Conservation (phyloP, 1,140 invertebrate genomes). For the Akabosia matsudoensis region DNA sequence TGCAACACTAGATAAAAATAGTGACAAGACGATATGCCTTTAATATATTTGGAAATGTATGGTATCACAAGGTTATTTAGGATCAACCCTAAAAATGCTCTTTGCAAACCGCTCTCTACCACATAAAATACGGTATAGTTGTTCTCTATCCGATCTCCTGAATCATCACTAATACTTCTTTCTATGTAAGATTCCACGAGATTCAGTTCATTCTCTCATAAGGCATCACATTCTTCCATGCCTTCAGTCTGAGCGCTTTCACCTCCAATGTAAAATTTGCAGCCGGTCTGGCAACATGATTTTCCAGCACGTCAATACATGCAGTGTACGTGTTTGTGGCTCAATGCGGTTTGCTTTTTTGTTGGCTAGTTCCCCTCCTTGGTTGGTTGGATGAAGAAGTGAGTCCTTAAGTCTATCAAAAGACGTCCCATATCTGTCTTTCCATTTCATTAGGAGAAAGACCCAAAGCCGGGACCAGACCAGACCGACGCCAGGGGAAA, state of each 20-base stretch:
- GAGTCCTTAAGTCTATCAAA: slow-evolving; percentile 7
- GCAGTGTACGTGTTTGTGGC: background rate
- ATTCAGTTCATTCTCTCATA: background rate
- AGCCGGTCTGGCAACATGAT: background rate
- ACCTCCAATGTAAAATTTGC: background rate
- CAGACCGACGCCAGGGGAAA: background rate
- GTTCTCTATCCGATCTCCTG: background rate
- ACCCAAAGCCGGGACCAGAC: background rate
- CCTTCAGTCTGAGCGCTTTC: background rate
- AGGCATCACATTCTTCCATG: background rate
- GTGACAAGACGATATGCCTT: too few relatives aligned
- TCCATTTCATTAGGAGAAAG: slow-evolving; percentile 10
- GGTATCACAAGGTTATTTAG: background rate
- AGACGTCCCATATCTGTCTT: slow-evolving; percentile 7
- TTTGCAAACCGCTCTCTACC: background rate
- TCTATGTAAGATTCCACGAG: background rate
- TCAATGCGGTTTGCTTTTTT: background rate
- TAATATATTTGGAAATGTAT: background rate
- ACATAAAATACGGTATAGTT: slow-evolving; percentile 1
- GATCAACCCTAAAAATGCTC: background rate
- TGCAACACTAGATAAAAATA: background rate
- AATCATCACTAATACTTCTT: background rate
- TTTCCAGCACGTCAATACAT: background rate
- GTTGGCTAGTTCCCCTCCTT: background rate
- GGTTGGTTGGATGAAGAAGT: slow-evolving; percentile 5